Base-by-base conservation (phyloP, 2,888 invertebrate species). In the Erebia ligea region DNA sequence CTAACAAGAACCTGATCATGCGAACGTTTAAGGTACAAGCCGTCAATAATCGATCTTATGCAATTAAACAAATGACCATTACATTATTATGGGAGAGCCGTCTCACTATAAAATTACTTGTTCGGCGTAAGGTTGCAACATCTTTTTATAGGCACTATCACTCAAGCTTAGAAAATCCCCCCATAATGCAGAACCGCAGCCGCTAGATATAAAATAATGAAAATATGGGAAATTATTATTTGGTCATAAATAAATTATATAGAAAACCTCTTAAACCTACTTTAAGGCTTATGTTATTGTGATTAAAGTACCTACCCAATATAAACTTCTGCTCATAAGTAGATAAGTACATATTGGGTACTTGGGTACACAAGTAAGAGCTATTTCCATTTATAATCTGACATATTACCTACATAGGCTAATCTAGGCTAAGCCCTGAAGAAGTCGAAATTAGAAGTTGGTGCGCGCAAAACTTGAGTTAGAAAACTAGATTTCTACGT, bases 401-500 rank as follows among this genome's bases (percentile, higher is more conserved):
- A n/a, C n/a, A n/a, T n/a, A n/a, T n/a, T n/a, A n/a, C n/a, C n/a
- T n/a, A n/a, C n/a, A n/a, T n/a, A n/a, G n/a, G n/a, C n/a, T n/a
- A n/a, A n/a, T n/a, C n/a, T n/a, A n/a, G n/a, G n/a, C n/a, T n/a
- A n/a, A n/a, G n/a, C 34, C 6, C 34, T 34, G 34, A 34, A 34
- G 34, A 34, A 34, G 5, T 34, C 6, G 34, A 34, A 25, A 25
- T 25, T 25, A 25, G 25, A 84, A 81, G 82, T 82, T 84, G 84
- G 83, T 82, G 82, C 76, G 75, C 78, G 76, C 77, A 82, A 82
- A 90, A 89, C 90, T 86, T 83, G 90, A 87, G 25, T 89, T 86
- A 86, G 86, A 79, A 85, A 90, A 91, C 90, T 91, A 91, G 91
- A 90, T 90, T 90, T 91, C 82, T 87, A 86, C 85, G 86, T 85